Evolutionary conservation across 1,140 invertebrate genomes (phyloP), one percentile per base, ranked within the genome.

Genomic region (Drosophila sproati): DNA sequence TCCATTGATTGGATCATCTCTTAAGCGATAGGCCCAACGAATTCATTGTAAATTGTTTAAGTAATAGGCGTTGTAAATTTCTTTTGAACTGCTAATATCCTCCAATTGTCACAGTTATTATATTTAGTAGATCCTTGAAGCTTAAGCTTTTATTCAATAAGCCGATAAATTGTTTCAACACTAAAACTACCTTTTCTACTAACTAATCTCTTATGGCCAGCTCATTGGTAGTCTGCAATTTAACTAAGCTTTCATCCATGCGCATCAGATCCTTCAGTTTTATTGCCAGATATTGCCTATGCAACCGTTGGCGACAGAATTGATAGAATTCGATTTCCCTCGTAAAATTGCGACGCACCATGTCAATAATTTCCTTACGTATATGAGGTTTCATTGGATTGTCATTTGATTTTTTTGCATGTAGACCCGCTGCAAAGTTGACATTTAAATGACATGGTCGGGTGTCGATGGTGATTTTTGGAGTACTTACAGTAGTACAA

Each of bases 301-400:
- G 95, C 6, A 98, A 93, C 77, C 97, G 94, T 91, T 98, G 97
- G 77, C 95, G 95, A 91, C 97, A 98, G 91, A 98, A 98, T 88
- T 98, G 96, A 92, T 98, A 98, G 91, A 98, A 98, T 91, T 98
- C 97, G 12, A 98, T 97, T 93, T 98, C 97, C 41, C 96, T 93
- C 0, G 97, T 98, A 88, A 98, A 97, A 92, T 98, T 98, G 48
- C 94, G 94, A 57, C 97, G 94, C 1, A 98, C 96, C 32, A 98
- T 95, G 10, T 97, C 95, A 88, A 98, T 96, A 1, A 98, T 95
- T 76, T 96, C 95, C 80, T 97, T 95, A 8, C 96, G 95, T 0
- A 98, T 97, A 5, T 96, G 95, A 1, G 97, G 97, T 91, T 98
- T 98, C 89, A 92, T 92, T 6, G 91, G 91, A 59, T 92, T 92